phyloP scores from a whole-genome alignment of 2,113 vertebrate species.

The Cynoglossus semilaevis region DNA sequence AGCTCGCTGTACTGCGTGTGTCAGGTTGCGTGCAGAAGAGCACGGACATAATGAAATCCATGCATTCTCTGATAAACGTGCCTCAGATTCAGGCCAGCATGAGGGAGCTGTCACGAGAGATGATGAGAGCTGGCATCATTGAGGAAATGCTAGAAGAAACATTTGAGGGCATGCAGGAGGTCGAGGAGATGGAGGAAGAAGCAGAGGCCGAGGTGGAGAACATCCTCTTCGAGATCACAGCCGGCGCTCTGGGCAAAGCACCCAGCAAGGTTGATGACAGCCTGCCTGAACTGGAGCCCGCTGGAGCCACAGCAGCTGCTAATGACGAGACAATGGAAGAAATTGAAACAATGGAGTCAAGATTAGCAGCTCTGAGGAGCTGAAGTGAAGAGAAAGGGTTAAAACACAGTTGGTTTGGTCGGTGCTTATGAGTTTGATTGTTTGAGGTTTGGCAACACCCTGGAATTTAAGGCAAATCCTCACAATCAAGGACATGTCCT shows the following conservation, averaged over 20 bases:
- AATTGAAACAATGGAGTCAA: slow-evolving; percentile 94
- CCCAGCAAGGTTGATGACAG: slow-evolving; percentile 93
- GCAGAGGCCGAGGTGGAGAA: slow-evolving; percentile 93
- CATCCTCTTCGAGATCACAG: slow-evolving; percentile 97
- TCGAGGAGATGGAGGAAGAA: slow-evolving; percentile 96
- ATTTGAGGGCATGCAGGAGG: slow-evolving; percentile 94
- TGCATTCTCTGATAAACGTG: slow-evolving; percentile 93
- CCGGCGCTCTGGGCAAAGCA: slow-evolving; percentile 95
- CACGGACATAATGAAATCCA: slow-evolving; percentile 98
- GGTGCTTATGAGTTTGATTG: too few relatives aligned
- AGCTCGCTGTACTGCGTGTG: slow-evolving; percentile 86
- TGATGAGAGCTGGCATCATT: slow-evolving; percentile 99
- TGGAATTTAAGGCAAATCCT: too few relatives aligned
- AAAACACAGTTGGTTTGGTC: too few relatives aligned
- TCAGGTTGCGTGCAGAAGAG: slow-evolving; percentile 93
- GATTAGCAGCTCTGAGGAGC: slow-evolving; percentile 90
- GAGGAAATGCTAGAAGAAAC: slow-evolving; percentile 98
- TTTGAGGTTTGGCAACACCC: too few relatives aligned
- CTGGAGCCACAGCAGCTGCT: slow-evolving; percentile 79
- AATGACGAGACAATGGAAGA: slow-evolving; percentile 88
- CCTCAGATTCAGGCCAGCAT: slow-evolving; percentile 97
- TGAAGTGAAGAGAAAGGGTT: slow-evolving; percentile 60
- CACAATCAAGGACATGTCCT: too few relatives aligned
- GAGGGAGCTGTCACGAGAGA: slow-evolving; percentile 95
- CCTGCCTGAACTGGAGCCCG: slow-evolving; percentile 81